Base-by-base conservation (phyloP, 2,113 vertebrate genomes). In the Prionailurus bengalensis region DNA sequence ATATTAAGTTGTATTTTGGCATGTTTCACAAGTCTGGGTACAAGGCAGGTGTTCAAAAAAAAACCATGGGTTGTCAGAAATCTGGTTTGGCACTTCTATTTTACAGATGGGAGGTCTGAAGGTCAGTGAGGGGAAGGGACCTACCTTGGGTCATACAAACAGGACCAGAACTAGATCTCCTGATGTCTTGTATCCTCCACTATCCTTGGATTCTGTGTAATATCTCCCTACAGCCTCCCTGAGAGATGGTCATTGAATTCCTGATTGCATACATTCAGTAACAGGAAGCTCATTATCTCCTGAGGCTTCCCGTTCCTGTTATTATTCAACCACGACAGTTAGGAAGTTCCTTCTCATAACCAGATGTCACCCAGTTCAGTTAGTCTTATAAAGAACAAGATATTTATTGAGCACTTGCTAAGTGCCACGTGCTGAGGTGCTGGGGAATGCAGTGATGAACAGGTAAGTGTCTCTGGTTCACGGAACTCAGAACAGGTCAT, bases 301-400 rank as follows among this genome's bases (percentile, higher is more conserved):
- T 8, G 16, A 87, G 16, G 73, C 76, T 25, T 16, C 16, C 27
- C 1, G 1, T 53, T 78, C 33, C 39, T 5, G 5, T 71, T 81
- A 55, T 51, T 48, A 42, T 82, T 93, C 58, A 68, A 42, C 45
- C 2, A 13, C 14, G 74, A 86, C 8, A 53, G 19, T 80, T 48
- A 81, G 63, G 36, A 85, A 85, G 66, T 95, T 92, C 78, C 55
- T 89, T 33, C 53, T 90, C 61, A 7, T 33, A 94, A 94, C 42
- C 14, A 76, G 58, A 79, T 79, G 63, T n/a, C n/a, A 53, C 31
- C 61, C 31, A 13, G 7, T 90, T 68, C 51, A 36, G n/a, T 89
- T 92, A 45, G 74, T 91, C 86, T 63, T 66, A 90, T 17, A 45
- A 51, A 84, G n/a, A 84, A 70, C 51, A 70, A 1, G 15, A 0